Conservation (phyloP, 2,113 vertebrate species). For the Crotalus tigris region DNA sequence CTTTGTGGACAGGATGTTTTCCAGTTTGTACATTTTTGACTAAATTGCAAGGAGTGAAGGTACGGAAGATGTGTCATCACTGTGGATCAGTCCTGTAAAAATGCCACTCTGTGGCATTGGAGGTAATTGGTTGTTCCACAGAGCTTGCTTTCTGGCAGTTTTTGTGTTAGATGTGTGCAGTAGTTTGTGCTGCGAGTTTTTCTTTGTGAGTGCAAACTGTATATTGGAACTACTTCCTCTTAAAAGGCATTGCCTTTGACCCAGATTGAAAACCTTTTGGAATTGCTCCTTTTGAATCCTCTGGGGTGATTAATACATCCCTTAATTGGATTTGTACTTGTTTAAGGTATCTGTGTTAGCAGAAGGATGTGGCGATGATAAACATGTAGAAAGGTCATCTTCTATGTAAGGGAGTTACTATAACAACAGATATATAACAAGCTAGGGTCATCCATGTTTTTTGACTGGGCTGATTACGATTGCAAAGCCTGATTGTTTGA, state of each 20-base stretch:
- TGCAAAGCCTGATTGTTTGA: neutral
- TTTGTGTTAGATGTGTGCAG: neutral
- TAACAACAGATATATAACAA: neutral
- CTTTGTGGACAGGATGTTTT: neutral
- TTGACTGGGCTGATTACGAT: neutral
- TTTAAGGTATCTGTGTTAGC: conserved; percentile 1
- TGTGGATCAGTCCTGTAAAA: neutral
- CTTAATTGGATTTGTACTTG: conserved; percentile 40
- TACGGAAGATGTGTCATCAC: neutral
- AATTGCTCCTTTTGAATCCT: neutral
- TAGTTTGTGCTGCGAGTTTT: neutral
- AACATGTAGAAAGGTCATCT: conserved; percentile 16
- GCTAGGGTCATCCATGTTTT: neutral
- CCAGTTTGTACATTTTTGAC: neutral
- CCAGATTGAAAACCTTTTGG: neutral
- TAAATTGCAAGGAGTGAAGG: neutral
- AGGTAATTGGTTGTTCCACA: neutral
- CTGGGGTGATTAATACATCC: neutral
- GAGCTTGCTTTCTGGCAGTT: neutral
- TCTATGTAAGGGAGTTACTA: accelerated
- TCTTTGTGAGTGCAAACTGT: neutral
- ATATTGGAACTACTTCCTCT: neutral
- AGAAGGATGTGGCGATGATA: neutral
- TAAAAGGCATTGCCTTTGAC: accelerated
- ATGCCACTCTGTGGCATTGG: neutral